Conservation (phyloP, 2,113 vertebrate species). For the Catharus fuscescens region DNA sequence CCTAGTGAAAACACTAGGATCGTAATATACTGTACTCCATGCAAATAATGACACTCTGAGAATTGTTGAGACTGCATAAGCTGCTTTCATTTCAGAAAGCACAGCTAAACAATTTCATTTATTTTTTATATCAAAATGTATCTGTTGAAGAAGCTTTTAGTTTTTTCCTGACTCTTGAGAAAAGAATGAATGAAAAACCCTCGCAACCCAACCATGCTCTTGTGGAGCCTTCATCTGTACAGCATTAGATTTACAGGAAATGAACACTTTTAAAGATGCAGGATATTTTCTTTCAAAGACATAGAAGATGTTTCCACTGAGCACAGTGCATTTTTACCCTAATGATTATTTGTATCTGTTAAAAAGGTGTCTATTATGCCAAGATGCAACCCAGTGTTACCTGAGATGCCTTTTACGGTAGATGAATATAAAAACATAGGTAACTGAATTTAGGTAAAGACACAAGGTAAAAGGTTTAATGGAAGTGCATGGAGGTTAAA, state of each 20-base stretch:
- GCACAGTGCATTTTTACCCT: not conserved
- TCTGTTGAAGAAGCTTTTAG: not conserved
- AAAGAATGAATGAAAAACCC: not conserved
- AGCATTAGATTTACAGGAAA: conserved; percentile 25
- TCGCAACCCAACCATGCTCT: not conserved
- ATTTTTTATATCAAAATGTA: not conserved
- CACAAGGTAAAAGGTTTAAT: not conserved
- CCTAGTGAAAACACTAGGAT: not conserved
- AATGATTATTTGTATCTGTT: not conserved
- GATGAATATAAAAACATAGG: conserved; percentile 5
- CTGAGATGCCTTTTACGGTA: conserved; percentile 13
- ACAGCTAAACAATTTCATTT: not conserved
- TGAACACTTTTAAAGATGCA: conserved; percentile 13
- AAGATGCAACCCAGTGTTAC: not conserved
- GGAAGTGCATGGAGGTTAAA: not conserved
- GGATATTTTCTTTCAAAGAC: not conserved
- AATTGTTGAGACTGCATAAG: conserved; percentile 3
- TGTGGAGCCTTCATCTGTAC: not conserved
- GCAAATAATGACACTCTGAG: not conserved
- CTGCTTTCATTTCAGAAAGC: conserved; percentile 33
- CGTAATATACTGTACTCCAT: not conserved
- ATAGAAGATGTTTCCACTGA: conserved; percentile 13
- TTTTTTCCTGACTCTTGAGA: conserved; percentile 17
- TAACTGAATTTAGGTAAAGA: not conserved
- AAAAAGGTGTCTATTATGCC: not conserved